phyloP scores from a whole-genome alignment of 30 jellyfish, hydroid and myxozoan genomes.

The Pseudorhiza aurosa region DNA sequence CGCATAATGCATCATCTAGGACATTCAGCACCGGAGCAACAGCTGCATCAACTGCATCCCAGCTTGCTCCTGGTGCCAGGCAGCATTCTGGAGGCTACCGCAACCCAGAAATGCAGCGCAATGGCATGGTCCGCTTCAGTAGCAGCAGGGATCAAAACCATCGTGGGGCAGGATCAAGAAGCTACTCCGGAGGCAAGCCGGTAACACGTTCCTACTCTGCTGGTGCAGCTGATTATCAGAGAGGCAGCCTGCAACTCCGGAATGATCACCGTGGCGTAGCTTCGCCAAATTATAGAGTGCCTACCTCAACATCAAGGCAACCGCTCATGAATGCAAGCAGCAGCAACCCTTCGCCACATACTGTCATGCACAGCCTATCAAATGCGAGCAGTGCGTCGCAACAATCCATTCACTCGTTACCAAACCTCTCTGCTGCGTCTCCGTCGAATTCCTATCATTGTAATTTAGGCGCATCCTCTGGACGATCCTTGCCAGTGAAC shows the following conservation, averaged over 20 bases:
- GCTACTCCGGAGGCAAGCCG: constrained; percentile 58
- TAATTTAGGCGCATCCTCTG: not conserved
- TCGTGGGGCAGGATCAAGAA: constrained; percentile 44
- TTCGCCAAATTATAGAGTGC: constrained; percentile 40
- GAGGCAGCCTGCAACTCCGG: constrained; percentile 25
- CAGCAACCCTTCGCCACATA: constrained; percentile 27
- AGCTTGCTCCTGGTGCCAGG: constrained; percentile 56
- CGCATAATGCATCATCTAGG: constrained; percentile 17
- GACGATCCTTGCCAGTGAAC: constrained; percentile 60
- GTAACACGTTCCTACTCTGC: constrained; percentile 58
- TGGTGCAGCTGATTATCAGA: constrained; percentile 73
- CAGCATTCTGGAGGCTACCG: constrained; percentile 56
- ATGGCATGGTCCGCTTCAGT: constrained; percentile 52
- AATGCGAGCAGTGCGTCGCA: constrained; percentile 43
- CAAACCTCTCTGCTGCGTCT: constrained; percentile 24
- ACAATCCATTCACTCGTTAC: constrained; percentile 63
- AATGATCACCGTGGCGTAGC: constrained; percentile 43
- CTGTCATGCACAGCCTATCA: constrained; percentile 43
- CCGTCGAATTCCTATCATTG: constrained; percentile 8
- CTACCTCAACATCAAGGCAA: constrained; percentile 29
- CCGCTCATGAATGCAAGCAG: constrained; percentile 18
- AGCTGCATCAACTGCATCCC: constrained; percentile 57
- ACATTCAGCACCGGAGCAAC: constrained; percentile 50
- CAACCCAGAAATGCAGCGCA: constrained; percentile 35
- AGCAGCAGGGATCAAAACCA: constrained; percentile 40